phyloP scores from a whole-genome alignment of 2,797 vertebrate genomes.

The Amniataba percoides region DNA sequence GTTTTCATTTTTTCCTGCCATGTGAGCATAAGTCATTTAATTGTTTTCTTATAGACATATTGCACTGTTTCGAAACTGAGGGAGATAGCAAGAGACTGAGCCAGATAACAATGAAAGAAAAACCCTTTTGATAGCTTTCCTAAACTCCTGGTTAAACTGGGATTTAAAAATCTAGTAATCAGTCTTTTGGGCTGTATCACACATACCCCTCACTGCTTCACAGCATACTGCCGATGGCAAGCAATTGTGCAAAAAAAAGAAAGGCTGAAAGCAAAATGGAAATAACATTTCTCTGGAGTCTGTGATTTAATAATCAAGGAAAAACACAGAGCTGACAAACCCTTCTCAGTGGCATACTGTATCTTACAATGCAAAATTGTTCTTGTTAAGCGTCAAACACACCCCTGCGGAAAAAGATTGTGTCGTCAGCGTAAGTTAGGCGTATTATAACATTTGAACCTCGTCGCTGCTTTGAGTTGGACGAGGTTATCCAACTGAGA shows the following conservation, averaged over 20 bases:
- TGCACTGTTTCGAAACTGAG: not conserved
- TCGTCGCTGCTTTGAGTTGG: not conserved
- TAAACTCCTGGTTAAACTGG: slow-evolving; percentile 41
- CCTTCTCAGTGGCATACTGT: slow-evolving; percentile 1
- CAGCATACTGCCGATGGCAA: slow-evolving; percentile 31
- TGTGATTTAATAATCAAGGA: slow-evolving; percentile 44
- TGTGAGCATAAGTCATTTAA: not conserved
- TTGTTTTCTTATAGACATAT: not conserved
- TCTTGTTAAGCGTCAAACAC: not conserved
- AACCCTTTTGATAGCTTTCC: slow-evolving; percentile 44
- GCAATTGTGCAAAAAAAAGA: slow-evolving; percentile 30
- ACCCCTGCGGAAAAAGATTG: not conserved
- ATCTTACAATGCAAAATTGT: not conserved
- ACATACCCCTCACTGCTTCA: slow-evolving; percentile 38
- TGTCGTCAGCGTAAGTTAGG: not conserved
- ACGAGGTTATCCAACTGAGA: not conserved
- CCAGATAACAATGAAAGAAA: slow-evolving; percentile 2
- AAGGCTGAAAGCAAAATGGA: slow-evolving; percentile 42
- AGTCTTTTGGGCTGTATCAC: slow-evolving; percentile 30
- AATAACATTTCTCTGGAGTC: slow-evolving; percentile 28
- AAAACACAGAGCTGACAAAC: slow-evolving; percentile 18
- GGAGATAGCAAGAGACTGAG: not conserved
- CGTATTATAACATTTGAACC: not conserved
- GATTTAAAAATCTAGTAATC: slow-evolving; percentile 51
- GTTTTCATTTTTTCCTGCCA: slow-evolving; percentile 14